Evolutionary conservation across 2,888 invertebrate genomes (phyloP), one percentile per base, ranked within the genome.

Genomic region (Pristionchus arcanus): DNA sequence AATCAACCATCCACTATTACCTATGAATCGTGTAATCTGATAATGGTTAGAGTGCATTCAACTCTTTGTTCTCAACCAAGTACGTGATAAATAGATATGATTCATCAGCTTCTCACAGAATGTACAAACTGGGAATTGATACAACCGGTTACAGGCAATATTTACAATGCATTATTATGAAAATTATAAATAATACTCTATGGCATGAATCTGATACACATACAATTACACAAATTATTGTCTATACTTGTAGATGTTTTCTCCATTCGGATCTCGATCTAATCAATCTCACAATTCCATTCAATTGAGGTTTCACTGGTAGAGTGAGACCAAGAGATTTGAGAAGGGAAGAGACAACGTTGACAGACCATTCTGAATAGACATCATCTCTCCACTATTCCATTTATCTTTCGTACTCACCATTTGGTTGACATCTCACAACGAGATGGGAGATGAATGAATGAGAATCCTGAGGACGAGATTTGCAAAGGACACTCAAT

Each of bases 361-460:
- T 37, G 16, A 85, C 28, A 4, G 84, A 85, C 37, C 21, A 59
- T 31, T 55, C 84, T 85, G 13, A 55, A 85, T 21, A 59, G 4
- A 31, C n/a, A 55, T 84, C 13, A 21, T 53, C 3, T 2, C 16
- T 81, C 15, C 16, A 25, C 42, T n/a, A 55, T 55, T 25, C 25
- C 42, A 21, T 77, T 19, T 31, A 85, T 37, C 59, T 21, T 19
- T 5, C 3, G n/a, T 19, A 85, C 87, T 71, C 53, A 88, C 87
- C 53, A 74, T 74, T 74, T 25, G 87, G 87, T 37, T 71, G 31
- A 21, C 87, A 88, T 71, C 87, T 71, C 16, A 55, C 42, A 13
- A 88, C 53, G 25, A 88, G 53, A 63, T 88, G 87, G 74, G 55
- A 11, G 28, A 74, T 34, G 34, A 88, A 74, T 25, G 87, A 71